These are phyloP conservation scores for Campylomormyrus tamandua DNA, from an alignment of 2,113 vertebrate genomes.

Conservation along the genomic window DNA sequence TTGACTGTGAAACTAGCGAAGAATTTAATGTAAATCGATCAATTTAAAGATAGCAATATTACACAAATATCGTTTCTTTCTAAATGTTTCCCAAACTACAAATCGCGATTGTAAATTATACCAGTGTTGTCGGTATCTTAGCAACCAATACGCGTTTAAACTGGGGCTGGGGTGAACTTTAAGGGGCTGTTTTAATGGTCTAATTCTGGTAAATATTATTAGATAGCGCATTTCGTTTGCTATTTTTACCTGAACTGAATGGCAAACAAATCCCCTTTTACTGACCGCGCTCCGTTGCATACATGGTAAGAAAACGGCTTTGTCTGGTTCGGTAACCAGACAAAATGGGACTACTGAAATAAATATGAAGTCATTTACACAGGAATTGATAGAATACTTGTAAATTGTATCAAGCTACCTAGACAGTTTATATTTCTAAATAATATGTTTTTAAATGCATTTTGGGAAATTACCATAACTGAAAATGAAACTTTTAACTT, in stretches of 20 bases:
- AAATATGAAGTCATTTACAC: neutral
- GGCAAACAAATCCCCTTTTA: neutral
- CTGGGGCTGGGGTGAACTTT: neutral
- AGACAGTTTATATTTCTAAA: neutral
- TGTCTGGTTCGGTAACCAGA: neutral
- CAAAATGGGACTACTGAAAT: neutral
- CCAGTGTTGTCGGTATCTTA: slow-evolving; percentile 6
- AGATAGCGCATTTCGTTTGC: neutral
- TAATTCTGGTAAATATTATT: neutral
- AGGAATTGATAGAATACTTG: neutral
- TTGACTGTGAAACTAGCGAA: neutral
- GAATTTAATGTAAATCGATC: neutral
- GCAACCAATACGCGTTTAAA: neutral
- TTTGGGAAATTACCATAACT: neutral
- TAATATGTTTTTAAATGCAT: neutral
- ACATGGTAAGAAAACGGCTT: neutral
- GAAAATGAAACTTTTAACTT: neutral
- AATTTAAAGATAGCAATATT: neutral
- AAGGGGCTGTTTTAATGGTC: neutral
- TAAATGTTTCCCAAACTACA: neutral
- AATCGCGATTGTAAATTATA: neutral
- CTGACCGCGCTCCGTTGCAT: neutral
- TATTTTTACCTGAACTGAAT: neutral
- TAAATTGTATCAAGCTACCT: neutral
- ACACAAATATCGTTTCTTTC: neutral